Conservation (phyloP, 2,888 invertebrate genomes). For the Fabriciana adippe region DNA sequence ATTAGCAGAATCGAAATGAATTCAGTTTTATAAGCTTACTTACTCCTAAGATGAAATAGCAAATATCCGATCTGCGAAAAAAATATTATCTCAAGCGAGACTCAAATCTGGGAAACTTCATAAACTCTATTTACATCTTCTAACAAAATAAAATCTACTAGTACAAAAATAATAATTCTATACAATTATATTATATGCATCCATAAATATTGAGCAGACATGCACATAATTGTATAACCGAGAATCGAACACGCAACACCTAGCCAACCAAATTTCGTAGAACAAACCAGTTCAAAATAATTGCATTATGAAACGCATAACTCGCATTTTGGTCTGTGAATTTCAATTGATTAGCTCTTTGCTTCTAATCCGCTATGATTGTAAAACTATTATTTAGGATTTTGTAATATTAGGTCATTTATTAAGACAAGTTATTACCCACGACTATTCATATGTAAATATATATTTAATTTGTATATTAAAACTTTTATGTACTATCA, state of each 20-base stretch:
- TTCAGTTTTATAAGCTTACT: neutral
- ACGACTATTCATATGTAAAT: no score
- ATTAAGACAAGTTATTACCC: neutral
- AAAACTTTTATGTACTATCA: no score
- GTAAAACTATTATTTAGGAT: slow-evolving; percentile 10
- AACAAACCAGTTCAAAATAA: slow-evolving; percentile 41
- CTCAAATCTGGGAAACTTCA: no score
- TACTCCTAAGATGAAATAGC: no score
- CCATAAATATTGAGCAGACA: no score
- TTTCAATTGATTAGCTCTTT: slow-evolving; percentile 35
- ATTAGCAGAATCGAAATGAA: neutral
- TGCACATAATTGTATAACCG: slow-evolving; percentile 14
- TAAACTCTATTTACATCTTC: no score
- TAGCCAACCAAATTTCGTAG: slow-evolving; percentile 37
- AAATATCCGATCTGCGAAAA: no score
- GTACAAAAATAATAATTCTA: no score
- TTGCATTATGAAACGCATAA: slow-evolving; percentile 42
- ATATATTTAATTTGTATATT: no score
- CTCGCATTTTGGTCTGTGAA: slow-evolving; percentile 37
- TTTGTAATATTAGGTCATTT: neutral
- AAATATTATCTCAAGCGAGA: no score
- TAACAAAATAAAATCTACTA: no score
- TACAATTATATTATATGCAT: no score
- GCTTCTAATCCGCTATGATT: slow-evolving; percentile 27
- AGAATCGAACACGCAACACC: slow-evolving; percentile 37